Conservation (phyloP, 2,113 vertebrate genomes). For the Lamprotornis superbus region DNA sequence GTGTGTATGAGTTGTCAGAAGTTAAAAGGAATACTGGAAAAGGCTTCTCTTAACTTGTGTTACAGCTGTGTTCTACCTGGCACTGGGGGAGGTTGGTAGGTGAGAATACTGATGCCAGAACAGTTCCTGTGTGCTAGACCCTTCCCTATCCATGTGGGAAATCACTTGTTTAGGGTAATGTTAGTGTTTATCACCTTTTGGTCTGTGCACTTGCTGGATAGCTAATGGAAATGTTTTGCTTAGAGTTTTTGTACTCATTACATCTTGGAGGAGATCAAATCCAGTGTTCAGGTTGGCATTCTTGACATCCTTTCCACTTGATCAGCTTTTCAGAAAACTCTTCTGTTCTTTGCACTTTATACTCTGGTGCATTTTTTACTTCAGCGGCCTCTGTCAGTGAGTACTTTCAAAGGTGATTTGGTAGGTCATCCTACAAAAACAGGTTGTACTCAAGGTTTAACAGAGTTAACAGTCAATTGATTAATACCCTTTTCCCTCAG, state of each 20-base stretch:
- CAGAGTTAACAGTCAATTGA: not conserved
- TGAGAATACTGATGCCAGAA: not conserved
- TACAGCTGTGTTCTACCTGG: not conserved
- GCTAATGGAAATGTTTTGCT: not conserved
- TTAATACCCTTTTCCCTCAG: not conserved
- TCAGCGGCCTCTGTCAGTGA: not conserved
- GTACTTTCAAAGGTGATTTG: not conserved
- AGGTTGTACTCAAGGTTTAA: not conserved
- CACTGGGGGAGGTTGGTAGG: not conserved
- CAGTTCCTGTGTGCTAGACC: not conserved
- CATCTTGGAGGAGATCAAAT: not conserved
- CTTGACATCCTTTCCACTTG: not conserved
- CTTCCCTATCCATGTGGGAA: not conserved
- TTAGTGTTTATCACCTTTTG: not conserved
- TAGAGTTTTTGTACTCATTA: not conserved
- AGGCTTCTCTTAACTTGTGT: not conserved
- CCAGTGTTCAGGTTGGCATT: not conserved
- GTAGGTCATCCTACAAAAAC: not conserved
- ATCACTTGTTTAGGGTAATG: not conserved
- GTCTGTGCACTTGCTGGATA: accelerated
- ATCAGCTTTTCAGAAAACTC: not conserved
- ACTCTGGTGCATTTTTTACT: not conserved
- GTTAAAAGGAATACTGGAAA: not conserved
- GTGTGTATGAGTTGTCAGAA: not conserved
- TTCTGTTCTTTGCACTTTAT: not conserved